phyloP scores from a whole-genome alignment of 2,113 vertebrate genomes.

The Odocoileus virginianus region DNA sequence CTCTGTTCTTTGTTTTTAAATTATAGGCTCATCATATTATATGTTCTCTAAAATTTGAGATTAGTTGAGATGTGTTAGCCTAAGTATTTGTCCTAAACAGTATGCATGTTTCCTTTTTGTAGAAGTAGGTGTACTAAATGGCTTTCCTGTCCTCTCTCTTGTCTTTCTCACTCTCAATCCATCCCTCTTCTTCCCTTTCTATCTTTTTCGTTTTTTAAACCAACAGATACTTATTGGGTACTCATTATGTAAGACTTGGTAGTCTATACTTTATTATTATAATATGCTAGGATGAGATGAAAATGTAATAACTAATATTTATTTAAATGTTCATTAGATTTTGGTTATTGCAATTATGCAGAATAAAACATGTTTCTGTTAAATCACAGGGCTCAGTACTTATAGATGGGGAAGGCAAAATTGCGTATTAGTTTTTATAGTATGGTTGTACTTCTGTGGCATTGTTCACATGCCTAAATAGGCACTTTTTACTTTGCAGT shows the following conservation, averaged over 20 bases:
- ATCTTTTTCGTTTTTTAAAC: neutral
- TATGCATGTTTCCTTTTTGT: neutral
- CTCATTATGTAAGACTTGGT: neutral
- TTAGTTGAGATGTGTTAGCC: neutral
- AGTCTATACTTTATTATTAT: neutral
- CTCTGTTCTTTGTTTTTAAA: neutral
- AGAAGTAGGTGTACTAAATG: neutral
- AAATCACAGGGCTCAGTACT: neutral
- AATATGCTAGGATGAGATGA: neutral
- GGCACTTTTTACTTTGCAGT: neutral
- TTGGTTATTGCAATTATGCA: neutral
- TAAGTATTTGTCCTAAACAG: neutral
- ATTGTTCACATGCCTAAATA: neutral
- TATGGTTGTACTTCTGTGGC: neutral
- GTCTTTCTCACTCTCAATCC: neutral
- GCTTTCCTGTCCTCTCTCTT: neutral
- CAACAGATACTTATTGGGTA: neutral
- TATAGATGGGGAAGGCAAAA: neutral
- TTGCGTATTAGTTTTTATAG: neutral
- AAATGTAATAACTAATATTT: neutral
- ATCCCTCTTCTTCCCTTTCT: neutral
- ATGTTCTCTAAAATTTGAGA: neutral
- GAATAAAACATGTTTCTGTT: neutral
- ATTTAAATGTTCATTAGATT: neutral
- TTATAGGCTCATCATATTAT: neutral